phyloP scores from a whole-genome alignment of 2,797 vertebrate species.

The Melanogrammus aeglefinus region DNA sequence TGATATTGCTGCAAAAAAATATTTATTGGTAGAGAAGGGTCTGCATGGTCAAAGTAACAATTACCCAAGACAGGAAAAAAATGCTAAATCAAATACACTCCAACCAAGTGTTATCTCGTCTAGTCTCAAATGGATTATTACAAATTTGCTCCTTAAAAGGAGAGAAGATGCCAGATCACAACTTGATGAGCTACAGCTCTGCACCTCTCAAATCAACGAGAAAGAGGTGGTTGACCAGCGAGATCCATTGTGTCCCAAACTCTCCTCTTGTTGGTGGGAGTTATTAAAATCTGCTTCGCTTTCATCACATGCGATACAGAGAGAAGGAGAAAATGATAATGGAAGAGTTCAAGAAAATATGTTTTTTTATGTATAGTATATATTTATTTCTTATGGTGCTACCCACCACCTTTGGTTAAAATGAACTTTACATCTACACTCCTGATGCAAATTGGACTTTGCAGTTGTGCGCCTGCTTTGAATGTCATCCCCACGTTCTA shows the following conservation, averaged over 20 bases:
- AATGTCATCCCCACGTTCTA: slow-evolving; percentile 62
- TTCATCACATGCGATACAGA: neutral
- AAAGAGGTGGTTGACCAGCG: too few species aligned
- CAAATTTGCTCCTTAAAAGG: neutral
- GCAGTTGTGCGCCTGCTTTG: slow-evolving; percentile 38
- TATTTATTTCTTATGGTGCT: neutral
- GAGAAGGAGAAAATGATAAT: neutral
- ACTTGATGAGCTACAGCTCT: neutral
- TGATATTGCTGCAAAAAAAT: too few species aligned
- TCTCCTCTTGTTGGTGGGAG: neutral
- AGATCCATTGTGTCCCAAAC: neutral
- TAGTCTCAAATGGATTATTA: too few species aligned
- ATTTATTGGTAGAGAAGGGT: too few species aligned
- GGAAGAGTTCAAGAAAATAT: neutral
- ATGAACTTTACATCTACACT: slow-evolving; percentile 56
- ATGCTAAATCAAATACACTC: neutral
- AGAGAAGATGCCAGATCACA: neutral
- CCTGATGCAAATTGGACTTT: slow-evolving; percentile 43
- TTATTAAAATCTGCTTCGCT: neutral
- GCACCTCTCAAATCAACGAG: too few species aligned
- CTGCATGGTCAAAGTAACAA: too few species aligned
- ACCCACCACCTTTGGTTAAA: slow-evolving; percentile 11
- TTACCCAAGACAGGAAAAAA: too few species aligned
- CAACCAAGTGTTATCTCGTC: too few species aligned
- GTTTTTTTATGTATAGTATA: neutral